Conservation (phyloP, 2,113 vertebrate species). For the Gobiocypris rarus region DNA sequence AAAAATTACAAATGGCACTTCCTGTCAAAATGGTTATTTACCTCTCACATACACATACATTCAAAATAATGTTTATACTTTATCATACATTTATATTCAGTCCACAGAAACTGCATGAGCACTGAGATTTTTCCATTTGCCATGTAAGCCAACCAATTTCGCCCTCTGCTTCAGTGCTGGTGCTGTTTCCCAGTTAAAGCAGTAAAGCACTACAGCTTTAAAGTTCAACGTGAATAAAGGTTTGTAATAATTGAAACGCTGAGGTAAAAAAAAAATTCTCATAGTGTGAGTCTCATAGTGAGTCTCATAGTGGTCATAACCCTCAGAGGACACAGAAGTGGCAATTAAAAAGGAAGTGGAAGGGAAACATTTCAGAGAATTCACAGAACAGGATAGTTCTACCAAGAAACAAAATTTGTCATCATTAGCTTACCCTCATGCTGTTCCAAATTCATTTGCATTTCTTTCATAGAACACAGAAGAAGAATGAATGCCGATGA, state of each 20-base stretch:
- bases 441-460: background rate
- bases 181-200: background rate
- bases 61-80: conserved; percentile 4
- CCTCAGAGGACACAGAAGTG: background rate
- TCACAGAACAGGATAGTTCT: background rate
- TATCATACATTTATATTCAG: background rate
- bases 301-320: background rate
- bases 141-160: background rate
- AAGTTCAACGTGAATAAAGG: background rate
- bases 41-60: conserved; percentile 11
- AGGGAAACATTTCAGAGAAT: background rate
- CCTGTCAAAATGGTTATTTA: background rate
- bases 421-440: background rate
- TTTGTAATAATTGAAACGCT: background rate
- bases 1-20: background rate
- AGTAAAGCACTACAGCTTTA: background rate
- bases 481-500: background rate
- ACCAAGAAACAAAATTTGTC: background rate
- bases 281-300: no score
- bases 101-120: background rate
- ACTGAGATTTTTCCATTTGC: background rate
- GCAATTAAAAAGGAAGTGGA: conserved; percentile 22
- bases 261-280: background rate
- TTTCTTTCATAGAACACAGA: background rate
- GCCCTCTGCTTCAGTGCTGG: background rate